Evolutionary conservation across 2,797 vertebrate genomes (phyloP), one percentile per base, ranked within the genome.

Genomic region (Gallinago solitaria): DNA sequence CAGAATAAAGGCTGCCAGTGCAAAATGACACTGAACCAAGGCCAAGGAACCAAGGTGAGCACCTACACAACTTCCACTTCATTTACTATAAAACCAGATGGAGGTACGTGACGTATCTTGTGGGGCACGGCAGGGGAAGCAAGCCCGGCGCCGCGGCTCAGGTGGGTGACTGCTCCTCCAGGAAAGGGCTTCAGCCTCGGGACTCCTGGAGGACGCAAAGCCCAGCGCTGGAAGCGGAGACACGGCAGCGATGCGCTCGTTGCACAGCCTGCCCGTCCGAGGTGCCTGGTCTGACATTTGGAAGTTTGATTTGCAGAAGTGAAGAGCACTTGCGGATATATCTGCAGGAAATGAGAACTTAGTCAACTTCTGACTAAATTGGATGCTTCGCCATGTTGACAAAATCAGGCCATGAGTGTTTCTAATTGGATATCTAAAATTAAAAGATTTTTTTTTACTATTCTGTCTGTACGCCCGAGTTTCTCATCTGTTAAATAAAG

Each of bases 371-470:
- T 59, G 63, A 74, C 78, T 90, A 67, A 95, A 89, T 45, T 32
- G 79, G 64, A 77, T 77, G 64, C 78, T 90, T 79, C 43, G 53
- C 48, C 35, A 2, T 45, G 43, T 86, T 76, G 86, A 84, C 77
- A 94, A 95, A 95, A 93, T 65, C 92, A 84, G 59, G 83, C 67
- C 59, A 47, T 43, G 50, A 84, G 73, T 87, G 30, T 84, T 95
- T 88, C 81, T 92, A 90, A 94, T 77, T 79, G 81, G 51, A 50
- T 59, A 92, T 50, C 83, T 84, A 73, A 88, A 93, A 94, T 76
- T 37, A 95, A 82, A 91, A 93, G 74, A 14, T 53, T 3, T 21
- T 64, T 89, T 87, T 94, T 85, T 67, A 73, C 68, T 76, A 4
- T 87, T 92, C 75, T 71, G 35, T 54, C 68, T 89, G 65, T 53